phyloP scores from a whole-genome alignment of 2,113 vertebrate species.

The Ameiurus melas region DNA sequence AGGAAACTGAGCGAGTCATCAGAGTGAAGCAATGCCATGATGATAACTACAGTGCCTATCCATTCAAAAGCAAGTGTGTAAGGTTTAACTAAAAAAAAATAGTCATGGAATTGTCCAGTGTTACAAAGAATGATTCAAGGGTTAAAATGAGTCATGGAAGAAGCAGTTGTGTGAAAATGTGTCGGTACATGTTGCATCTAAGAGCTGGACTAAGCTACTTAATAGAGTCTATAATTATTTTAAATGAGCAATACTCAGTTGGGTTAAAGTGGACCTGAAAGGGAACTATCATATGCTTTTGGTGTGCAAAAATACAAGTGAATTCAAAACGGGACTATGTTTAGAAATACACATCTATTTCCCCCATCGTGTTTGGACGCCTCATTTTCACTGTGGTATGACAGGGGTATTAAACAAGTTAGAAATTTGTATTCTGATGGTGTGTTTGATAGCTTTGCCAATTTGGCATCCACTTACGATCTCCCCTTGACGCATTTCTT shows the following conservation, averaged over 20 bases:
- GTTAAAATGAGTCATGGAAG: neutral
- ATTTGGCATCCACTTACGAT: too few species aligned
- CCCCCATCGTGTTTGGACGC: too few species aligned
- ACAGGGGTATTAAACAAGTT: too few species aligned
- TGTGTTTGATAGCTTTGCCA: too few species aligned
- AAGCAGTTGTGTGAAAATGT: neutral
- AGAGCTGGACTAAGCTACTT: neutral
- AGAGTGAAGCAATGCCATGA: constrained; percentile 19
- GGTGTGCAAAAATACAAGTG: neutral
- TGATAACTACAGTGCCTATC: neutral
- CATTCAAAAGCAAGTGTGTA: neutral
- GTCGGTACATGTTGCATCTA: neutral
- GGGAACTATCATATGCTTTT: neutral
- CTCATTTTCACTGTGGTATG: too few species aligned
- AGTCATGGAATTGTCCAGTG: neutral
- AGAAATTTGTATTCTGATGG: too few species aligned
- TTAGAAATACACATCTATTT: neutral
- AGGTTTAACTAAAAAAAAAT: neutral
- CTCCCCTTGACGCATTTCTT: too few species aligned
- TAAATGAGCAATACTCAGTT: neutral
- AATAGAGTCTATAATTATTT: neutral
- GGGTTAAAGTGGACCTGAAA: neutral
- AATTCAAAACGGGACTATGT: neutral
- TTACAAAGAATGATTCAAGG: neutral
- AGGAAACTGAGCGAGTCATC: neutral